These are phyloP conservation scores for Sphaerodactylus townsendi DNA, from an alignment of 2,113 vertebrate genomes.

Conservation along the genomic window DNA sequence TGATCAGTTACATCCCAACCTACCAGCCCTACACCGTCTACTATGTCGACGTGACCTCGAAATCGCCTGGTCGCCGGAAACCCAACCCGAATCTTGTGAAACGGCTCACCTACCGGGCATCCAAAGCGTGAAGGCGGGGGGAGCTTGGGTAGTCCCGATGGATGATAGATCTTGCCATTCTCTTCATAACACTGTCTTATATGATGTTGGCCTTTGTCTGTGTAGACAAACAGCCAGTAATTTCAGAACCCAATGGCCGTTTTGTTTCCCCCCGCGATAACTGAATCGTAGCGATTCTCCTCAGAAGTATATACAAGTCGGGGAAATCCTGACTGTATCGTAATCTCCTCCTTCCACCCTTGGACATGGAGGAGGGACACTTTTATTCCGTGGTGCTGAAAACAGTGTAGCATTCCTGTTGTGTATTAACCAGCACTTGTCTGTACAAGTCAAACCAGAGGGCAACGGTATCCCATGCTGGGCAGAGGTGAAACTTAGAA, in stretches of 20 bases:
- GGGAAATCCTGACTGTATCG: no score
- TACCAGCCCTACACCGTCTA: not conserved
- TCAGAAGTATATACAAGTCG: no score
- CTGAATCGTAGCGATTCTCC: not conserved
- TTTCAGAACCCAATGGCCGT: no score
- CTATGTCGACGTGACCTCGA: not conserved
- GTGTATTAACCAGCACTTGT: slow-evolving; percentile 6
- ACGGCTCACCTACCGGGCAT: slow-evolving; percentile 15
- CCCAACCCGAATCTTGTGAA: not conserved
- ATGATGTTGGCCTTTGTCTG: not conserved
- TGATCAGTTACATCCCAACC: not conserved
- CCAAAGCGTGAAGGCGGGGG: not conserved
- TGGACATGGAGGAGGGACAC: no score
- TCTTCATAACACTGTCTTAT: not conserved
- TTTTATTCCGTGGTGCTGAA: slow-evolving; percentile 18
- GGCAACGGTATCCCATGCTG: not conserved
- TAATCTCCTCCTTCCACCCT: no score
- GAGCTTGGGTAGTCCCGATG: no score
- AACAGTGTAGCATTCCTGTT: slow-evolving; percentile 9
- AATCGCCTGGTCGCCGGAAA: not conserved
- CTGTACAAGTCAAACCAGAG: not conserved
- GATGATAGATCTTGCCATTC: not conserved
- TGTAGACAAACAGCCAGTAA: not conserved
- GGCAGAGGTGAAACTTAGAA: not conserved
- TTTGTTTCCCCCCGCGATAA: not conserved